Conservation (phyloP, 2,113 vertebrate species). For the Semicossyphus pulcher region DNA sequence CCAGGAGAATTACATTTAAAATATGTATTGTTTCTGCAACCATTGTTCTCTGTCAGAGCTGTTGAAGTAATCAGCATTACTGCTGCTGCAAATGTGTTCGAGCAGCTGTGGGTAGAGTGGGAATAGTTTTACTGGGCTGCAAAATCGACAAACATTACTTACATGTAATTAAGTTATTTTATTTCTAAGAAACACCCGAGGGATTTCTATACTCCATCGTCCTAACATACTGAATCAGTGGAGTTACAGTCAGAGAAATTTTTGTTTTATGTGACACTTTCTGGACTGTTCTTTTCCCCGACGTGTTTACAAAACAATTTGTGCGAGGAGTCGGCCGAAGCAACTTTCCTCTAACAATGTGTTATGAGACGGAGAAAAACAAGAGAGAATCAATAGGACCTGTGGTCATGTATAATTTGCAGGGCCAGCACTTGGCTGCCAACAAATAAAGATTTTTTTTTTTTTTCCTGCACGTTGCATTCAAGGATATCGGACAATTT, state of each 20-base stretch:
- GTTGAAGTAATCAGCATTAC: slow-evolving; percentile 44
- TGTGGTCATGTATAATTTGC: slow-evolving; percentile 83
- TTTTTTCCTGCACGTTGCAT: slow-evolving; percentile 56
- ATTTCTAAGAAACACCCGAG: slow-evolving; percentile 31
- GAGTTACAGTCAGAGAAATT: slow-evolving; percentile 54
- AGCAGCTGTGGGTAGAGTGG: slow-evolving; percentile 38
- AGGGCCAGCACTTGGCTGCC: slow-evolving; percentile 78
- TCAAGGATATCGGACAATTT: slow-evolving; percentile 77
- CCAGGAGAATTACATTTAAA: slow-evolving; percentile 64
- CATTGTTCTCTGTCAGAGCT: slow-evolving; percentile 50
- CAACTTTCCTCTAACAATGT: slow-evolving; percentile 78
- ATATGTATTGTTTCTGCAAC: slow-evolving; percentile 60
- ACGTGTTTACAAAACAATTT: slow-evolving; percentile 77
- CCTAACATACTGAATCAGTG: slow-evolving; percentile 39
- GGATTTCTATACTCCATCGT: slow-evolving; percentile 22
- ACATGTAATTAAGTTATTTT: slow-evolving; percentile 47
- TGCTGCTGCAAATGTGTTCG: slow-evolving; percentile 2
- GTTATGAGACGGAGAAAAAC: slow-evolving; percentile 80
- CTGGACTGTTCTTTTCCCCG: slow-evolving; percentile 53
- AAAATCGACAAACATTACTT: slow-evolving; percentile 23
- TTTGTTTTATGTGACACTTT: slow-evolving; percentile 60
- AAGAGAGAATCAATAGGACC: slow-evolving; percentile 80
- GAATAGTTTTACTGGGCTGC: slow-evolving; percentile 30
- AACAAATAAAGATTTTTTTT: slow-evolving; percentile 78
- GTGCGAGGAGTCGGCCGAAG: slow-evolving; percentile 63